These are phyloP conservation scores for Bembecia ichneumoniformis DNA, from an alignment of 2,888 invertebrate species.

Conservation along the genomic window DNA sequence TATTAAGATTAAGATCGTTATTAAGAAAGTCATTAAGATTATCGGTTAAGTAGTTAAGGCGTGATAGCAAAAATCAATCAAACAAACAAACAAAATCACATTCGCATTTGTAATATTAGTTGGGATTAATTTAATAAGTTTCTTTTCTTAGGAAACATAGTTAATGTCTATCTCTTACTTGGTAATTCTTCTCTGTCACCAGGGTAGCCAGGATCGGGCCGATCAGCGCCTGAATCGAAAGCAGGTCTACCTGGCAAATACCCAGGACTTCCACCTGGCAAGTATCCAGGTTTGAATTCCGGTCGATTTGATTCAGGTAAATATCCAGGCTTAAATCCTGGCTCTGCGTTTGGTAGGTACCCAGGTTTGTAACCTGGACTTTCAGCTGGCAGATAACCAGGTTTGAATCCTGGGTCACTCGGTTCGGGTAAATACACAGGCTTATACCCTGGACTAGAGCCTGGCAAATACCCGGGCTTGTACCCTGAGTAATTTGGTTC, in stretches of 20 bases:
- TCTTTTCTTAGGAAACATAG: too few species aligned
- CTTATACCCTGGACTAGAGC: constrained; percentile 9
- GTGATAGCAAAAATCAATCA: too few species aligned
- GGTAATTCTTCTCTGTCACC: constrained; percentile 31
- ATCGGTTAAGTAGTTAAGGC: too few species aligned
- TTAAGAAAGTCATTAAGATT: too few species aligned
- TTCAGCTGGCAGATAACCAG: constrained; percentile 19
- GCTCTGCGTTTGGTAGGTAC: background rate
- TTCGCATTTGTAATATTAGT: too few species aligned
- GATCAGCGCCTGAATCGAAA: constrained; percentile 1
- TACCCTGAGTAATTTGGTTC: constrained; percentile 16
- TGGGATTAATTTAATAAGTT: too few species aligned
- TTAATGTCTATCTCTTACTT: constrained; percentile 25
- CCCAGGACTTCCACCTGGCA: constrained; percentile 7
- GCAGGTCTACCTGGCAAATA: constrained; percentile 3
- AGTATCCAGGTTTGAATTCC: constrained; percentile 9
- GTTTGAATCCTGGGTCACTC: constrained; percentile 11
- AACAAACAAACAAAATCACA: too few species aligned
- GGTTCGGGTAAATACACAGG: constrained; percentile 13
- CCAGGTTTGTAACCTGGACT: constrained; percentile 6
- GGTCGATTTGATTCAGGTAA: constrained; percentile 5
- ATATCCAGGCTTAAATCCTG: constrained; percentile 5
- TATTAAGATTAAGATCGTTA: too few species aligned
- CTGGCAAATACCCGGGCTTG: constrained; percentile 10
- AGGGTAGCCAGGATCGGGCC: constrained; percentile 19